Evolutionary conservation across 2,797 vertebrate species (phyloP), one percentile per base, ranked within the genome.

Genomic region (Phalanger gymnotis): DNA sequence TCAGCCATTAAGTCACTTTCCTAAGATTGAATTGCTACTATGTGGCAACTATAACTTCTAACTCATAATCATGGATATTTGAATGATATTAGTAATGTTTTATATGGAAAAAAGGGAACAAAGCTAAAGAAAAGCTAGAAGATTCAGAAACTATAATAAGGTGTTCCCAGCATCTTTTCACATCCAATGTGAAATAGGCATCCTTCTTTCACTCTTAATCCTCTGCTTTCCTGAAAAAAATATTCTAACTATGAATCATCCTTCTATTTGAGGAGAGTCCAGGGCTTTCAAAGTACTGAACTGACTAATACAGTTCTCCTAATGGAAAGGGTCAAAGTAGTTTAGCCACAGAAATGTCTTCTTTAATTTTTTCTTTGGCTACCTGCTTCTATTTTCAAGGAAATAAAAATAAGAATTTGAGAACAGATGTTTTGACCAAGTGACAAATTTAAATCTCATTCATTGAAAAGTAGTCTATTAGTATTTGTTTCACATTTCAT

Each of bases 301-400:
- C 30, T 58, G 30, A 40, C 31, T 94, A 54, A 89, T 94, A 9
- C 22, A 93, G 34, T 96, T 89, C 12, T 93, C 1, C 51, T 58
- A 95, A 94, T 92, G 19, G 34, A n/a, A 61, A 31, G 95, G 96
- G 56, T 87, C 90, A 93, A 94, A 53, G 5, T n/a, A 13, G 5
- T 28, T 95, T 91, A 90, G 54, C 40, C 28, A 90, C 94, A 93
- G 31, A 28, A 34, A 27, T 90, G 6, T 51, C 92, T 95, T 14
- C 92, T 95, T 14, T 0, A 90, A 1, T 5, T 94, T 87, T n/a
- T 3, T 66, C 22, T 90, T 91, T 53, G 16, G 10, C 28, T 90
- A 92, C 28, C 11, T 94, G 90, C 58, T 66, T 90, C 19, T 25
- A 94, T 66, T 51, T 90, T 55, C 3, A 95, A 52, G 14, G 58